A percentile compares a stretch with the other conserved stretches of the same genome.
These are phyloP conservation scores for Heliocidaris tuberculata DNA, from an alignment of 35 echinoderm and acorn worm species.

Conservation along the genomic window DNA sequence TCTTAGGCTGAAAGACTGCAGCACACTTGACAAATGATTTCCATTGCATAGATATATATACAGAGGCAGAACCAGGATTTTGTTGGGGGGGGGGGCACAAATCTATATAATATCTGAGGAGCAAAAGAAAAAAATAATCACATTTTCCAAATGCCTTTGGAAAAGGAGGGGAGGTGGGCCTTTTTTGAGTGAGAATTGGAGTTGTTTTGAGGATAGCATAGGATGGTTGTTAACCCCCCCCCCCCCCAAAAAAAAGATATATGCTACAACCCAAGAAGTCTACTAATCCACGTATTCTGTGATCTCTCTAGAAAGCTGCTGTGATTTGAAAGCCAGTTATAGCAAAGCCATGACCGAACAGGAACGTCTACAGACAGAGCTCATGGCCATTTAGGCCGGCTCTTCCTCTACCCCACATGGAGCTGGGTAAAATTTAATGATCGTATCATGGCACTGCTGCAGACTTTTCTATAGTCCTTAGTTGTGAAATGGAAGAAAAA, in stretches of 20 bases:
- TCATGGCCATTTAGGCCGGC: constrained; percentile 10
- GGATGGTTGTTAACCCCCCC: too few relatives aligned
- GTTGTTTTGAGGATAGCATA: too few relatives aligned
- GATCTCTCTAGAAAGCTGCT: not conserved
- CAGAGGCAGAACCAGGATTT: too few relatives aligned
- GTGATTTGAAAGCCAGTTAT: not conserved
- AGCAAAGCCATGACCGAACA: not conserved
- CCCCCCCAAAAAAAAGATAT: too few relatives aligned
- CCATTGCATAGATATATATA: too few relatives aligned
- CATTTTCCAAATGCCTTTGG: too few relatives aligned
- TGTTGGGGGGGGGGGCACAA: too few relatives aligned
- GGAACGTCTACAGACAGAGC: constrained; percentile 20
- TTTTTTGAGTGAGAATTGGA: too few relatives aligned
- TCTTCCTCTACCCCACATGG: not conserved
- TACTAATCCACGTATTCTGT: not conserved
- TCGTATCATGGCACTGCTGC: not conserved
- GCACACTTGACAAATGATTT: not conserved
- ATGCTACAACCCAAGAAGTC: not conserved
- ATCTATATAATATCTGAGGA: too few relatives aligned
- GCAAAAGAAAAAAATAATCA: too few relatives aligned
- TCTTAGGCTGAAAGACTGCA: not conserved
- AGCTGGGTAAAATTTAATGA: not conserved
- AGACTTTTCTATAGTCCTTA: not conserved
- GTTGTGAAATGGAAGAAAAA: constrained; percentile 21
- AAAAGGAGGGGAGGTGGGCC: too few relatives aligned